Conservation (phyloP, 2,113 vertebrate species). For the Alexandromys fortis region DNA sequence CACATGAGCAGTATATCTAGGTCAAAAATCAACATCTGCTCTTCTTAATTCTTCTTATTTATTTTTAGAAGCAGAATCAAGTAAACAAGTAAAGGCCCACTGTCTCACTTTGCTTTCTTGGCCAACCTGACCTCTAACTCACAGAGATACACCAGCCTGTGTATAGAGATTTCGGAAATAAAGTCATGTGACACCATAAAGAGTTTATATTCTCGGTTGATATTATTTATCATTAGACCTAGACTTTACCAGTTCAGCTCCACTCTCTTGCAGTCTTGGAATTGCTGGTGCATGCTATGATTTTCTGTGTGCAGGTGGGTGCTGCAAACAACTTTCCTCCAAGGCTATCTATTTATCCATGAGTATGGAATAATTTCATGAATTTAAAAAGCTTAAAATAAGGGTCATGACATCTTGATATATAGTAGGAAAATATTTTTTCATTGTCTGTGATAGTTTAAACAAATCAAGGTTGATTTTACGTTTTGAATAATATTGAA, state of each 20-base stretch:
- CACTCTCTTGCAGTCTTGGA: neutral
- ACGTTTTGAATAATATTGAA: neutral
- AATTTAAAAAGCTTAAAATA: conserved; percentile 36
- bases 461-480: neutral
- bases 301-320: neutral
- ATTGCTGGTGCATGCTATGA: neutral
- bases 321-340: neutral
- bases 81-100: neutral
- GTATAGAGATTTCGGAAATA: neutral
- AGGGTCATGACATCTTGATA: neutral
- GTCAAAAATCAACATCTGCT: neutral
- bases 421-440: neutral
- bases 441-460: neutral
- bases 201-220: neutral
- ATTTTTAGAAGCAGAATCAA: neutral
- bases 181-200: too few relatives aligned
- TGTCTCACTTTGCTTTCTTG: neutral
- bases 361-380: neutral
- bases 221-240: neutral
- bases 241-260: neutral
- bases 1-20: neutral
- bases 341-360: neutral
- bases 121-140: neutral
- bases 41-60: neutral
- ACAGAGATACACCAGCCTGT: neutral